Conservation (phyloP, 2,113 vertebrate genomes). For the Paradoxurus hermaphroditus region DNA sequence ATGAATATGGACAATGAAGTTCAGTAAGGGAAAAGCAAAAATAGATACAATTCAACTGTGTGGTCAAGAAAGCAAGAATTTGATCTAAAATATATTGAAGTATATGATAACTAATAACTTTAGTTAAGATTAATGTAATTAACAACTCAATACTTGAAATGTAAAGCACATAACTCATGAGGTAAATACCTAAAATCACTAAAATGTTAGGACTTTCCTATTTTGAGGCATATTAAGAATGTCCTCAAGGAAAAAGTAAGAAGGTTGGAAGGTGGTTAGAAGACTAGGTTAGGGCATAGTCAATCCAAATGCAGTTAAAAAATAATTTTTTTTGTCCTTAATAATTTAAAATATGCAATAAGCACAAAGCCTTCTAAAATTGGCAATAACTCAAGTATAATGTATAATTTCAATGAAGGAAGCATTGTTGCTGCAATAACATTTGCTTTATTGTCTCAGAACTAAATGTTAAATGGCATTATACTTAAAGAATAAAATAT, state of each 20-base stretch:
- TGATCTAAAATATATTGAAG: background rate
- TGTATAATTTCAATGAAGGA: background rate
- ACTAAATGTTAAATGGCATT: background rate
- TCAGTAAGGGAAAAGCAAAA: background rate
- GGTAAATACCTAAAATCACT: background rate
- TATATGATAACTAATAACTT: background rate
- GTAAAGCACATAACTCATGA: background rate
- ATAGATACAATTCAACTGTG: background rate
- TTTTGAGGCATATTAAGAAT: background rate
- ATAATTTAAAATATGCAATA: background rate
- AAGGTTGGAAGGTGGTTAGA: background rate
- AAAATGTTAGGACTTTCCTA: background rate
- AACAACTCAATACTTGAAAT: background rate
- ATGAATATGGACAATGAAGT: background rate
- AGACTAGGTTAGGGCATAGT: background rate
- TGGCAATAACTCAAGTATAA: background rate
- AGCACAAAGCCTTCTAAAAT: background rate
- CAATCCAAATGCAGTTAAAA: background rate
- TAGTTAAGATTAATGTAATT: background rate
- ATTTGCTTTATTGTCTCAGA: background rate
- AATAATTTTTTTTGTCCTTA: background rate
- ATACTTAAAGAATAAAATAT: conserved; percentile 38
- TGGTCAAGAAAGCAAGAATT: background rate
- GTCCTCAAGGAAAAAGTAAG: background rate
- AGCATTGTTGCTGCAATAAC: background rate